phyloP scores from a whole-genome alignment of 1,140 invertebrate genomes.

The Neodiprion lecontei region DNA sequence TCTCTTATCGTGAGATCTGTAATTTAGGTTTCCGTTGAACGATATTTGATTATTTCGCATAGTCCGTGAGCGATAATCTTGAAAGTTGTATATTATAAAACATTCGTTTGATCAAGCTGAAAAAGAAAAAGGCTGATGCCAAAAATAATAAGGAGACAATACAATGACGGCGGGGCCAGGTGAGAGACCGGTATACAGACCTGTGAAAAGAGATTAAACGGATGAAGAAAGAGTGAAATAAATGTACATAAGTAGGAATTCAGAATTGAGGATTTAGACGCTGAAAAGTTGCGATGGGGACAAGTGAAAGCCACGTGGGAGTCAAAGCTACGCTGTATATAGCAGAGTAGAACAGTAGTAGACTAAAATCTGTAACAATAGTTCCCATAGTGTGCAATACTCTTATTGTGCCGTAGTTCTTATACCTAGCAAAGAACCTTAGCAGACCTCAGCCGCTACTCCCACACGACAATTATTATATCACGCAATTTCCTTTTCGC shows the following conservation, averaged over 20 bases:
- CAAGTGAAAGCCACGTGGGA: slow-evolving; percentile 61
- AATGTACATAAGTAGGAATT: not conserved
- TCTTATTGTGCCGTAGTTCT: slow-evolving; percentile 50
- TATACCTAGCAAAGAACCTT: slow-evolving; percentile 34
- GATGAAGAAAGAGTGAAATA: not conserved
- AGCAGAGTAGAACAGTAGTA: slow-evolving; percentile 48
- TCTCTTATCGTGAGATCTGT: no score
- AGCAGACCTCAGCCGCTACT: slow-evolving; percentile 33
- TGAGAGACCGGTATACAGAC: no score
- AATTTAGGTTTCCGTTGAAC: no score
- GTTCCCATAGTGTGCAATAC: slow-evolving; percentile 59
- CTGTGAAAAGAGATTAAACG: not conserved
- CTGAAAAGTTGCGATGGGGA: slow-evolving; percentile 41
- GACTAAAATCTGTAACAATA: slow-evolving; percentile 62
- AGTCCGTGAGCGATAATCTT: no score
- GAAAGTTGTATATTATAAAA: no score
- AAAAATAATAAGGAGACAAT: not conserved
- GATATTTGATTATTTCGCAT: no score
- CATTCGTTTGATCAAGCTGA: no score
- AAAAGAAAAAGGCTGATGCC: not conserved
- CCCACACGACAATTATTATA: slow-evolving; percentile 60
- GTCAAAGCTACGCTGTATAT: slow-evolving; percentile 29
- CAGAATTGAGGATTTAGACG: not conserved
- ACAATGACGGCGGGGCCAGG: no score
- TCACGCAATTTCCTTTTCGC: slow-evolving; percentile 56